These are phyloP conservation scores for Rhamphomyia laevipes DNA, from an alignment of 2,888 invertebrate species.

Conservation along the genomic window DNA sequence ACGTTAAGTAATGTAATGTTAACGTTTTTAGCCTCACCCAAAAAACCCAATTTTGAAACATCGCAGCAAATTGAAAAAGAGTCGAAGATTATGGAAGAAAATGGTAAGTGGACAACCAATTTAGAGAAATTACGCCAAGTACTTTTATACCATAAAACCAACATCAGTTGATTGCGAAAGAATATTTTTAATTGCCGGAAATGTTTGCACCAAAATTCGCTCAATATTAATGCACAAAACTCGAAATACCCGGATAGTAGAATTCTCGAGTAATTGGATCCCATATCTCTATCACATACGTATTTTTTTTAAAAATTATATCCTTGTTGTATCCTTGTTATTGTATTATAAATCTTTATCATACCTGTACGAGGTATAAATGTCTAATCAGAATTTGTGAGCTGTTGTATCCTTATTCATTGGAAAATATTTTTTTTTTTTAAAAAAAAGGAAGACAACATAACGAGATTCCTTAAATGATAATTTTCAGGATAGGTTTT, in stretches of 20 bases:
- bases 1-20: background rate
- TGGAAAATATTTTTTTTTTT: too few relatives aligned
- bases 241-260: background rate
- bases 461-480: too few relatives aligned
- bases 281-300: too few relatives aligned
- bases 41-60: background rate
- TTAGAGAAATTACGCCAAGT: background rate
- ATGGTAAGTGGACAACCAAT: background rate
- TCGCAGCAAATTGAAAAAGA: background rate
- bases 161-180: background rate
- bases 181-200: background rate
- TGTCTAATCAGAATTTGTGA: too few relatives aligned
- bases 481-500: too few relatives aligned
- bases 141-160: background rate
- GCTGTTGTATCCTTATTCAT: too few relatives aligned
- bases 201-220: background rate
- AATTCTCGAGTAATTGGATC: background rate
- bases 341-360: too few relatives aligned
- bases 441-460: too few relatives aligned
- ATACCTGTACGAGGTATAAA: too few relatives aligned
- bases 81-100: background rate
- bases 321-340: too few relatives aligned
- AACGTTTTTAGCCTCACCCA: background rate
- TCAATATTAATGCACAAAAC: background rate
- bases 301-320: too few relatives aligned